Percentiles rank a stretch among this genome's conserved stretches.
Evolutionary conservation across 2,888 invertebrate genomes (phyloP).

Genomic region (Odontocolon sp.): DNA sequence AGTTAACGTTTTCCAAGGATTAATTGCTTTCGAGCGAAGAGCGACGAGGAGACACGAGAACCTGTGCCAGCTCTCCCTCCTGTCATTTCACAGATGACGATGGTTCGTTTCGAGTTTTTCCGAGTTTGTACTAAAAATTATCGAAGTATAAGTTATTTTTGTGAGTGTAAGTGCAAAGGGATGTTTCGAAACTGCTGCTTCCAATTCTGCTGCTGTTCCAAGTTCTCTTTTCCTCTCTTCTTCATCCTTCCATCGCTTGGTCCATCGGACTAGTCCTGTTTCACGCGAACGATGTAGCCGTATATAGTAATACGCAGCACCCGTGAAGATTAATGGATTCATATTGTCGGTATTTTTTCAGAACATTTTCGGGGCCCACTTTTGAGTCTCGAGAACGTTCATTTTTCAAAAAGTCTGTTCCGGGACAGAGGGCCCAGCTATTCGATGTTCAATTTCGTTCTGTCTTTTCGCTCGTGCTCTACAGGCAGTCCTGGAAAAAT

Average conservation of each 20-base stretch:
- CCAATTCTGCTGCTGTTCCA: constrained; percentile 33
- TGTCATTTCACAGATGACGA: constrained; percentile 12
- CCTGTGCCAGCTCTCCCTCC: constrained; percentile 6
- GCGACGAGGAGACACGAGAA: constrained; percentile 20
- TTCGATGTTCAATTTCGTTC: constrained; percentile 21
- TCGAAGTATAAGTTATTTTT: no score
- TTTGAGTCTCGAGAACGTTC: constrained; percentile 77
- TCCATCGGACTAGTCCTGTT: constrained; percentile 26
- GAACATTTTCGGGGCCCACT: constrained; percentile 79
- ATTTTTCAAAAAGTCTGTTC: constrained; percentile 79
- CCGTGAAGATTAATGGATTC: constrained; percentile 80
- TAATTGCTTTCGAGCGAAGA: constrained; percentile 67
- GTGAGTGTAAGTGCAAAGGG: constrained; percentile 77
- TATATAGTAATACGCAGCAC: constrained; percentile 62
- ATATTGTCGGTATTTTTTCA: constrained; percentile 81
- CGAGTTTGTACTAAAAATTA: neutral
- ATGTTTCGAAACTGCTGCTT: constrained; percentile 67
- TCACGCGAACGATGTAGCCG: constrained; percentile 44
- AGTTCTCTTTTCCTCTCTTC: constrained; percentile 52
- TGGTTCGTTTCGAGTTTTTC: neutral
- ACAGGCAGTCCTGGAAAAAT: constrained; percentile 67
- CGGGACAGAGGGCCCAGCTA: constrained; percentile 65
- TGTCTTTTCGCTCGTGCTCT: neutral
- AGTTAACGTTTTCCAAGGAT: constrained; percentile 62
- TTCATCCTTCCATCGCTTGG: constrained; percentile 17